Base-by-base conservation (phyloP, 2,888 invertebrate species). In the Diarsia rubi region DNA sequence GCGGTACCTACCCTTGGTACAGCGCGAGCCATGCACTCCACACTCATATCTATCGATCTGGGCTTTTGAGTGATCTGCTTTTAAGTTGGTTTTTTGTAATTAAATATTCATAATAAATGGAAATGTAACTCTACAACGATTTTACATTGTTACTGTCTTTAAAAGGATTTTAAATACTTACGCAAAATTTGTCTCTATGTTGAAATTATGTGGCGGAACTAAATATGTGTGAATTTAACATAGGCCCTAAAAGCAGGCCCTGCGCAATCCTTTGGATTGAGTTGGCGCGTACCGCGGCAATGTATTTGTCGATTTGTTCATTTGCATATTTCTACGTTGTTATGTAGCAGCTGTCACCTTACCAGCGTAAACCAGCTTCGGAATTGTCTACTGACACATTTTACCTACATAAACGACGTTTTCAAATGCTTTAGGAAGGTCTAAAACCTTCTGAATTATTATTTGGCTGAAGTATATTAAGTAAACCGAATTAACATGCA, bases 1-100 rank as follows among this genome's bases (percentile, higher is more conserved):
- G 92, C 92, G 91, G 93, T 93, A 87, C 90, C 85, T 89, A 91
- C 95, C 95, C 95, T 94, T 89, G 90, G 93, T 92, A 91, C 91
- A 87, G 88, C 88, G 90, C 90, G 85, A 89, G 88, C 86, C 91
- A 92, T 95, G 95, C 95, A 95, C 92, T 93, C 90, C 86, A 90
- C 88, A 87, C 88, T 91, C 89, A 84, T 93, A 93, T 93, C 91
- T 95, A 96, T 95, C 90, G 91, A 91, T 91, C 91, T 90, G 86
- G 78, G 70, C 75, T 80, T 88, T 88, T 82, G 75, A 72, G 76
- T 79, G 81, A 87, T 88, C 82, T 75, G n/a, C 63, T 85, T 83
- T 78, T 77, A 82, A 70, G 72, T 73, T 79, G 79, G 73, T 71
- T 75, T 66, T 69, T 47, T 42, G 0, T 16, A 64, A 64, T 64